Evolutionary conservation across 2,113 vertebrate species (phyloP), one percentile per base, ranked within the genome.

Genomic region (Hydrolagus affinis): DNA sequence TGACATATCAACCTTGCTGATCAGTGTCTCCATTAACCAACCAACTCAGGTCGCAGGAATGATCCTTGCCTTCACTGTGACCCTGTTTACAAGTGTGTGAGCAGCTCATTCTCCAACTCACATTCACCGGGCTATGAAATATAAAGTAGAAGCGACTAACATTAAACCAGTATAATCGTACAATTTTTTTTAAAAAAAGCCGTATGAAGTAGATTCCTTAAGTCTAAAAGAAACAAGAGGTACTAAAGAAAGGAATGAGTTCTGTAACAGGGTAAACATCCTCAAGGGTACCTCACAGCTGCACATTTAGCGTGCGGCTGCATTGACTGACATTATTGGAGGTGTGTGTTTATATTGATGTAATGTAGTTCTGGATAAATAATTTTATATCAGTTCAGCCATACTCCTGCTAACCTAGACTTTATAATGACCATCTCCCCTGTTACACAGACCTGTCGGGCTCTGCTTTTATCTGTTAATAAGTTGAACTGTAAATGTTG

Each of bases 401-500:
- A 83, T 83, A 66, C 78, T 83, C 78, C 78, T 66, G 78, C 78
- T 83, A 83, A 83, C 62, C 21, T 83, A 83, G 78, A 66, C 78
- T 80, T 64, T 80, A 78, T 59, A 25, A 62, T n/a, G 15, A 71
- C 87, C 86, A 87, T 87, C 1, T 74, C 86, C 85, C 88, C 85
- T 86, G 80, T 66, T 73, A 85, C 87, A 86, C 87, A 86, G 64
- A 88, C 90, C 88, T 86, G 88, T 86, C 87, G 85, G 86, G 88
- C 88, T 87, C 80, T 90, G 62, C 90, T 88, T 60, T 80, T 91
- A 92, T 94, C 89, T 95, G 93, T 95, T 95, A 92, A 93, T 94
- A 92, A 91, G 91, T 93, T 88, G 91, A 95, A 95, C 90, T 97
- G 96, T 97, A 96, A 96, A 97, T 96, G 95, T 96, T 91, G 91